A percentile compares a stretch with the other conserved stretches of the same genome.
Conservation (phyloP, 1,140 invertebrate species). For the Drosophila rhopaloa region DNA sequence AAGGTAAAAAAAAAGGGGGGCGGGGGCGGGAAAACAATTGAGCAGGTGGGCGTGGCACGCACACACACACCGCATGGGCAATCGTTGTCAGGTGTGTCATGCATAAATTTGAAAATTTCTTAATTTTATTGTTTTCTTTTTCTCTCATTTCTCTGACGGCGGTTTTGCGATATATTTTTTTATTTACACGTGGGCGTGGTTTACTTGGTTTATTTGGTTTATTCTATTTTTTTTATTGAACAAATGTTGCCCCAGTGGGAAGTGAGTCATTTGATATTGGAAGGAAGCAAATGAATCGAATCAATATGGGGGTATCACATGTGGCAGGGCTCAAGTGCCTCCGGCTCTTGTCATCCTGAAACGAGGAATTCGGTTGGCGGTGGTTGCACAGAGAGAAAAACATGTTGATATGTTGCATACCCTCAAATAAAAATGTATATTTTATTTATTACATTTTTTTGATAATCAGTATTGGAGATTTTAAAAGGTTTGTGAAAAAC, state of each 20-base stretch:
- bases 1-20: conserved; percentile 3
- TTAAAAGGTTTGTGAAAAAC: too few relatives aligned
- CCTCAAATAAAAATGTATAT: too few relatives aligned
- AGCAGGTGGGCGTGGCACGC: conserved; percentile 35
- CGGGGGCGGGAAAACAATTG: conserved; percentile 8
- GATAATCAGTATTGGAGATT: too few relatives aligned
- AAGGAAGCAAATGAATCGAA: conserved; percentile 61
- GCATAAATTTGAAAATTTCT: conserved; percentile 81
- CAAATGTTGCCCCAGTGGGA: conserved; percentile 32
- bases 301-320: conserved; percentile 58
- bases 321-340: conserved; percentile 41
- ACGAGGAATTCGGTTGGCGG: background rate
- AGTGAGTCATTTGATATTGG: conserved; percentile 42
- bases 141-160: conserved; percentile 15
- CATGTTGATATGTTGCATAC: too few relatives aligned
- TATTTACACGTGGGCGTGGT: conserved; percentile 45
- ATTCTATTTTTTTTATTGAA: conserved; percentile 43
- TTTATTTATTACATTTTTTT: too few relatives aligned
- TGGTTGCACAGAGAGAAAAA: background rate
- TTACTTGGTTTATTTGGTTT: conserved; percentile 51
- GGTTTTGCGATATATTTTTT: conserved; percentile 16
- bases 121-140: conserved; percentile 76
- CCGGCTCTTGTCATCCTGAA: conserved; percentile 8
- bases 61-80: conserved; percentile 15
- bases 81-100: conserved; percentile 68